Evolutionary conservation across 1,140 invertebrate genomes (phyloP).

Genomic region (Diorhabda sublineata): DNA sequence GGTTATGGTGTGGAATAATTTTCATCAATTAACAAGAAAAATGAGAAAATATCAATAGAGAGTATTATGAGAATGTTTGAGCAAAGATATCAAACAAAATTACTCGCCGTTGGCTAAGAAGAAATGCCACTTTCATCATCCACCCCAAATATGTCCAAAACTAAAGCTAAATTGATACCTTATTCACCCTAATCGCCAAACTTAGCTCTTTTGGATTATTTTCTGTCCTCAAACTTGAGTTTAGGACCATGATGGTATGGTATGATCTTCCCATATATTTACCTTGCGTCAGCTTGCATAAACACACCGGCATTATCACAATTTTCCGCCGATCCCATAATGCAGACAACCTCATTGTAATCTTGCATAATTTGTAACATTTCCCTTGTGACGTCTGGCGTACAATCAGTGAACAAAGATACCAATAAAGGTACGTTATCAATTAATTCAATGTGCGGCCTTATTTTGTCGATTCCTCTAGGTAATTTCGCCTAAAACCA

Average conservation of each 20-base stretch:
- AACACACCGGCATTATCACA: conserved; percentile 88
- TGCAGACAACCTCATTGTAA: conserved; percentile 88
- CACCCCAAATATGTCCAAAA: too few relatives aligned
- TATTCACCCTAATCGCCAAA: too few relatives aligned
- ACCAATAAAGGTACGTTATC: conserved; percentile 96
- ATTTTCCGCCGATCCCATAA: conserved; percentile 83
- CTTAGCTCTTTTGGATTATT: too few relatives aligned
- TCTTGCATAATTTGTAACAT: conserved; percentile 97
- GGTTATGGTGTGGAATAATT: too few relatives aligned
- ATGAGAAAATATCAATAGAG: too few relatives aligned
- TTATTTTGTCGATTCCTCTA: conserved; percentile 92
- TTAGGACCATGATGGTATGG: too few relatives aligned
- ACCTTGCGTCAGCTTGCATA: conserved; percentile 91
- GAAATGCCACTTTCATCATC: not conserved
- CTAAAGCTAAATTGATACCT: too few relatives aligned
- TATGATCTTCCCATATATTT: conserved; percentile 21
- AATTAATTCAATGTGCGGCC: conserved; percentile 90
- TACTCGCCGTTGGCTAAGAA: not conserved
- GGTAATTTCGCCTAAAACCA: conserved; percentile 82
- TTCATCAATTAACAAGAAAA: too few relatives aligned
- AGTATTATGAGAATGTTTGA: too few relatives aligned
- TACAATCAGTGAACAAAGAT: conserved; percentile 95
- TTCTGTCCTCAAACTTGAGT: too few relatives aligned
- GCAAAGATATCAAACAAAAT: too few relatives aligned
- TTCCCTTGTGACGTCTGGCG: conserved; percentile 75